Percentiles rank a stretch among this genome's conserved stretches.
These are phyloP conservation scores for Sigmodon hispidus DNA, from an alignment of 2,113 vertebrate genomes.

Conservation along the genomic window DNA sequence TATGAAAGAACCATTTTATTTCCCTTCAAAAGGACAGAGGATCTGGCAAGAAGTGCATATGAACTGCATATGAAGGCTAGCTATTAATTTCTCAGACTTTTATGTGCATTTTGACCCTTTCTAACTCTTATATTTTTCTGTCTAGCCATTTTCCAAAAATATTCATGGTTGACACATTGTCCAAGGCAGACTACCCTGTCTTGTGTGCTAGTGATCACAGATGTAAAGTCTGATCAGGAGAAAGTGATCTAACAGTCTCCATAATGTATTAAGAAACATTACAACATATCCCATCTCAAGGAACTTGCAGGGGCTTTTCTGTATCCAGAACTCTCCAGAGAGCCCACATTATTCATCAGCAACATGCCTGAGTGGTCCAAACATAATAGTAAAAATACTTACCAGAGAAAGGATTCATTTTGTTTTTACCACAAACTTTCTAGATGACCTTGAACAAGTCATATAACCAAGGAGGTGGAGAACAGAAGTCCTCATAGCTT, in stretches of 20 bases:
- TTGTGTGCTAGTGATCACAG: background rate
- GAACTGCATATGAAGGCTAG: background rate
- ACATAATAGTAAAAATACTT: background rate
- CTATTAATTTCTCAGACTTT: conserved; percentile 26
- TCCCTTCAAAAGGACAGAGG: background rate
- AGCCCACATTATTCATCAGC: background rate
- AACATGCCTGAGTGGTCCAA: background rate
- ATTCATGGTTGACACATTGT: background rate
- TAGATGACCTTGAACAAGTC: conserved; percentile 14
- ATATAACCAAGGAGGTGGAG: background rate
- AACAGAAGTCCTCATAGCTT: background rate
- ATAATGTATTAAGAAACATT: background rate
- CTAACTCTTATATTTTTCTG: conserved; percentile 8
- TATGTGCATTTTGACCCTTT: background rate
- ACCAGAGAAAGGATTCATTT: background rate
- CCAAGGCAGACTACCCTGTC: background rate
- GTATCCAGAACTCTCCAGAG: background rate
- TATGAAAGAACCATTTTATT: background rate
- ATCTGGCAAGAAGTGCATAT: background rate
- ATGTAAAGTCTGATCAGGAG: background rate
- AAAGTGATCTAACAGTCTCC: background rate
- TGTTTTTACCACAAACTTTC: background rate
- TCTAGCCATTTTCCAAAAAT: conserved; percentile 23
- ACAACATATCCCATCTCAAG: background rate
- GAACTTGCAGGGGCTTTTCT: background rate